These are phyloP conservation scores for Lates japonicus DNA, from an alignment of 2,797 vertebrate genomes.

Conservation along the genomic window DNA sequence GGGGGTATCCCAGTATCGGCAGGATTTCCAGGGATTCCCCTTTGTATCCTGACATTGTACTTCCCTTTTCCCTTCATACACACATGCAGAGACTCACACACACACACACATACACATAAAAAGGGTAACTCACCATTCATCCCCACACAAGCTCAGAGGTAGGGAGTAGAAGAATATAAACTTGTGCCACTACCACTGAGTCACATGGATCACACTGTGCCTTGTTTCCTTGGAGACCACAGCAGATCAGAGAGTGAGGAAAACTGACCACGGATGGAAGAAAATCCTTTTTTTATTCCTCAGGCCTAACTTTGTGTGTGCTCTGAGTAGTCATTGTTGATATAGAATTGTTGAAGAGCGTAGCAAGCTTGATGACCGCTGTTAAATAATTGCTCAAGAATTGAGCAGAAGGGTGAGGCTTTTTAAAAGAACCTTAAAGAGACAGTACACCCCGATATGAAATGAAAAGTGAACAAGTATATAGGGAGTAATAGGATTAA, in stretches of 20 bases:
- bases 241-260: conserved; percentile 45
- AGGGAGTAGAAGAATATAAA: conserved; percentile 41
- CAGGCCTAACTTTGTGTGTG: conserved; percentile 3
- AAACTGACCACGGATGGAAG: conserved; percentile 50
- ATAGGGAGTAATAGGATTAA: background rate
- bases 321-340: conserved; percentile 5
- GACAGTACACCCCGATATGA: background rate
- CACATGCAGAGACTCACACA: background rate
- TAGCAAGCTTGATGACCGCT: conserved; percentile 11
- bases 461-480: background rate
- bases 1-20: conserved; percentile 52
- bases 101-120: conserved; percentile 3
- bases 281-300: conserved; percentile 32
- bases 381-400: conserved; percentile 7
- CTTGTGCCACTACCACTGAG: conserved; percentile 39
- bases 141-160: conserved; percentile 36
- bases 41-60: conserved; percentile 33
- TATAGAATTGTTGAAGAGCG: background rate
- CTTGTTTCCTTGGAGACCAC: conserved; percentile 77
- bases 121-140: conserved; percentile 34
- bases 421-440: conserved; percentile 23
- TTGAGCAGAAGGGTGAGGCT: conserved; percentile 1
- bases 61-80: conserved; percentile 45
- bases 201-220: conserved; percentile 52
- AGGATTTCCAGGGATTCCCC: conserved; percentile 70